A percentile compares a stretch with the other conserved stretches of the same genome.
Evolutionary conservation across 2,888 invertebrate genomes (phyloP).

Genomic region (Drosophila longiperda): DNA sequence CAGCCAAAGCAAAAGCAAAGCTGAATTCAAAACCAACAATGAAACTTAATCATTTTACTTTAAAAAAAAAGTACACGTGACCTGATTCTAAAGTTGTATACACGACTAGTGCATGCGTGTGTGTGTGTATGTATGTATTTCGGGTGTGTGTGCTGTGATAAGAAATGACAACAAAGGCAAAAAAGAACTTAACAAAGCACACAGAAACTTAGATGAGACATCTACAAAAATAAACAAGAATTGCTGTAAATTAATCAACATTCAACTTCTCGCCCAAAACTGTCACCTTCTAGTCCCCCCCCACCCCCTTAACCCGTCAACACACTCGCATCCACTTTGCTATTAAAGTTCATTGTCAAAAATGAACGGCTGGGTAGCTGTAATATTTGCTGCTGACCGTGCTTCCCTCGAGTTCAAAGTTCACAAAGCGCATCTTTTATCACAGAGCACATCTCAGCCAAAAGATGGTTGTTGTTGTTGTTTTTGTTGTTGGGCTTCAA

Average conservation of each 20-base stretch:
- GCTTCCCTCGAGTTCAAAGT: constrained; percentile 64
- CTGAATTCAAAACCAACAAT: constrained; percentile 10
- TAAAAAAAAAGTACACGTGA: constrained; percentile 64
- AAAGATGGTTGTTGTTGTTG: constrained; percentile 18
- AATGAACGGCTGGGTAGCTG: constrained; percentile 34
- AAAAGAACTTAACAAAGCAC: constrained; percentile 8
- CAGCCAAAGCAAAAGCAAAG: neutral
- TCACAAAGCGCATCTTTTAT: constrained; percentile 62
- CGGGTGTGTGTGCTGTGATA: constrained; percentile 30
- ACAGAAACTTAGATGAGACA: neutral
- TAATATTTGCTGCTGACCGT: constrained; percentile 54
- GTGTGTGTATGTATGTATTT: neutral
- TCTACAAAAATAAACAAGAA: constrained; percentile 10
- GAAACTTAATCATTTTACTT: constrained; percentile 53
- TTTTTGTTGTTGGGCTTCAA: constrained; percentile 30
- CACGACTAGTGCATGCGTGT: constrained; percentile 11
- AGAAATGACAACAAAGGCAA: constrained; percentile 47
- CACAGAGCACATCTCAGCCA: constrained; percentile 60
- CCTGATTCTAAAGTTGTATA: constrained; percentile 56
- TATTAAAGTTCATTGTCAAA: constrained; percentile 60
- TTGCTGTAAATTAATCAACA: constrained; percentile 17
- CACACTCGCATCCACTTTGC: neutral
- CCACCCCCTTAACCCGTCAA: neutral
- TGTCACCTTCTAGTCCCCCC: neutral
- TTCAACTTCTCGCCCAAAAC: neutral